Base-by-base conservation (phyloP, 2,888 invertebrate species). In the Cheilosia pagana region DNA sequence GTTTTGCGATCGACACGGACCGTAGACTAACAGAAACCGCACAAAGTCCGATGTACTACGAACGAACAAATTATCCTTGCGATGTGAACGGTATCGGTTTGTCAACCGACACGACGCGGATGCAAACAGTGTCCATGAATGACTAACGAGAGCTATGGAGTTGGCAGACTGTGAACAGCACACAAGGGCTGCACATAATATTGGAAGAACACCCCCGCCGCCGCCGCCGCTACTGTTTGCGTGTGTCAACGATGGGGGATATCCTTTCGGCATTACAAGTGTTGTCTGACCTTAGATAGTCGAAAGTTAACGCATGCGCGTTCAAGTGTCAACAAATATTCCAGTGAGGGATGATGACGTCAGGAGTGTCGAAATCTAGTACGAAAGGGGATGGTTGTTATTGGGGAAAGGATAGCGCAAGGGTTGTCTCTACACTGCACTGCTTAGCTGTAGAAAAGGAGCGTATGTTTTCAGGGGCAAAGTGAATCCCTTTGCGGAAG, bases 241-340 rank as follows among this genome's bases (percentile, higher is more conserved):
- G 14, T 71, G 31, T 50, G 77, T 62, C 55, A 45, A 21, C n/a
- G 16, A 57, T 8, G 39, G 70, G 83, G 83, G 70, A 70, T 55
- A 81, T 63, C 75, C 75, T 68, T 71, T 50, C 48, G 63, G 60
- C 63, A 85, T 85, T 76, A 85, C 81, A 85, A 85, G 81, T 85
- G 85, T 55, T 76, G 81, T 71, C 81, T 85, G 85, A 85, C 85
- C 85, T 85, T 85, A 81, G 81, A 62, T 60, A 71, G 21, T 67
- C 14, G 12, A 48, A 39, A 57, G 45, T 62, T 43, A 67, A 71
- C 81, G 81, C 81, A 62, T 81, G 85, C 85, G 85, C 75, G 23
- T 10, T 70, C 35, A 48, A 67, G 60, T 85, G 81, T 85, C 85
- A 85, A 85, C 85, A 85, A 85, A 85, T 81, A 12, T 81, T 85